These are phyloP conservation scores for Scophthalmus maximus DNA, from an alignment of 2,113 vertebrate species.

Conservation along the genomic window DNA sequence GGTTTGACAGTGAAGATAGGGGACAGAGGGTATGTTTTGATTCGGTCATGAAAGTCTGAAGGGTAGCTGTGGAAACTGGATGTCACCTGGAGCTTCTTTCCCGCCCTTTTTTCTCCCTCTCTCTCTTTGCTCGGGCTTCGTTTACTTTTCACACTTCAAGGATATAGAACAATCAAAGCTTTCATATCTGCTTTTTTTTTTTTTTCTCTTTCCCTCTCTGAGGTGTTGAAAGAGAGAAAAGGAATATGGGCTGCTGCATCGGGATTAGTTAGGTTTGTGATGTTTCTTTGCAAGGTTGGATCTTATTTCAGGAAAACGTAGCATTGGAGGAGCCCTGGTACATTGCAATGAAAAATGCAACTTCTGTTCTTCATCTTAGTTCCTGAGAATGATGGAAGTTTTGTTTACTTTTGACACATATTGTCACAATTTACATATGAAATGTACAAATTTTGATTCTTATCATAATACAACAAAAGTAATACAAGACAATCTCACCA, in stretches of 20 bases:
- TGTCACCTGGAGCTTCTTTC: conserved; percentile 64
- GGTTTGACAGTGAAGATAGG: conserved; percentile 52
- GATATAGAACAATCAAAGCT: conserved; percentile 68
- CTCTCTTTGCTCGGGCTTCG: conserved; percentile 21
- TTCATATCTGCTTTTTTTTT: conserved; percentile 46
- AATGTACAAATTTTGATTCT: not conserved
- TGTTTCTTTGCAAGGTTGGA: conserved; percentile 37
- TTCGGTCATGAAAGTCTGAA: conserved; percentile 69
- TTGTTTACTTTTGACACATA: not conserved
- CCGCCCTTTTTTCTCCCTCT: not conserved
- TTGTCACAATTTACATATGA: not conserved
- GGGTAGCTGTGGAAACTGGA: conserved; percentile 60
- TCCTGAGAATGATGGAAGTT: conserved; percentile 6
- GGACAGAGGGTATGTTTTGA: conserved; percentile 71
- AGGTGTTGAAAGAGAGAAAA: conserved; percentile 59
- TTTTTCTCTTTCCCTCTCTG: conserved; percentile 4
- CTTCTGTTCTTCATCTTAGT: conserved; percentile 12
- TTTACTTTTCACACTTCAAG: conserved; percentile 74
- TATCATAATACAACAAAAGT: not conserved
- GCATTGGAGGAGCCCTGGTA: conserved; percentile 24
- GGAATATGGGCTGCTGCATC: conserved; percentile 48
- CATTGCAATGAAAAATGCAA: conserved; percentile 8
- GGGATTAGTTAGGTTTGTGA: conserved; percentile 43
- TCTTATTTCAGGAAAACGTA: conserved; percentile 59
- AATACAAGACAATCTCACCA: not conserved